Percentiles rank a stretch among this genome's conserved stretches.
phyloP scores from a whole-genome alignment of 2,888 invertebrate species.

The Amphipyra tragopoginis region DNA sequence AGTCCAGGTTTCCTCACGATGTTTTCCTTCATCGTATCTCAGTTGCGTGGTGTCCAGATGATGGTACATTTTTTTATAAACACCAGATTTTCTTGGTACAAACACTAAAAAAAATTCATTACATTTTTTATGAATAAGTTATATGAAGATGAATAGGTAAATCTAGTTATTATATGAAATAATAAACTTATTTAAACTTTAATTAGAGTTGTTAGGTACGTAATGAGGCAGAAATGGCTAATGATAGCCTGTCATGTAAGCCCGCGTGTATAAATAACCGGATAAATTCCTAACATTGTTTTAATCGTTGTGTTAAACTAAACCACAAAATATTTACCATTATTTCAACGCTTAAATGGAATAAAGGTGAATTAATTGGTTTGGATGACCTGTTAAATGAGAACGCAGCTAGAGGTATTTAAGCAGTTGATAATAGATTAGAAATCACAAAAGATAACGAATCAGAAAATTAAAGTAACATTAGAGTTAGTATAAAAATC shows the following conservation, averaged over 20 bases:
- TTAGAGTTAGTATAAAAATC: slow-evolving; percentile 61
- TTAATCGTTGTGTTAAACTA: neutral
- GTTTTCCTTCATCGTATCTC: no score
- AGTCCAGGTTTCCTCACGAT: no score
- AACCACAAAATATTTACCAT: slow-evolving; percentile 4
- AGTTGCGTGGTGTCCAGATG: no score
- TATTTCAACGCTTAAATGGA: no score
- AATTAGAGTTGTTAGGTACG: slow-evolving; percentile 8
- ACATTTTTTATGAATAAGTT: no score
- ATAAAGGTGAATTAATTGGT: neutral
- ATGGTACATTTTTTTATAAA: no score
- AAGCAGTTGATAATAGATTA: neutral
- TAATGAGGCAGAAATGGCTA: neutral
- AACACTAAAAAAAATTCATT: no score
- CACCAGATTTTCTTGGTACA: no score
- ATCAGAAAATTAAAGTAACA: slow-evolving; percentile 23
- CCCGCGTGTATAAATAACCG: slow-evolving; percentile 2
- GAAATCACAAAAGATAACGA: neutral
- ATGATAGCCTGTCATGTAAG: neutral
- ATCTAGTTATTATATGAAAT: no score
- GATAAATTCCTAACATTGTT: neutral
- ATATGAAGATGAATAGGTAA: no score
- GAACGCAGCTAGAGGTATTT: neutral
- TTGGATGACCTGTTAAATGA: neutral
- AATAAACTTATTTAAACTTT: neutral